phyloP scores from a whole-genome alignment of 2,113 vertebrate genomes.

The Menidia beryllina region DNA sequence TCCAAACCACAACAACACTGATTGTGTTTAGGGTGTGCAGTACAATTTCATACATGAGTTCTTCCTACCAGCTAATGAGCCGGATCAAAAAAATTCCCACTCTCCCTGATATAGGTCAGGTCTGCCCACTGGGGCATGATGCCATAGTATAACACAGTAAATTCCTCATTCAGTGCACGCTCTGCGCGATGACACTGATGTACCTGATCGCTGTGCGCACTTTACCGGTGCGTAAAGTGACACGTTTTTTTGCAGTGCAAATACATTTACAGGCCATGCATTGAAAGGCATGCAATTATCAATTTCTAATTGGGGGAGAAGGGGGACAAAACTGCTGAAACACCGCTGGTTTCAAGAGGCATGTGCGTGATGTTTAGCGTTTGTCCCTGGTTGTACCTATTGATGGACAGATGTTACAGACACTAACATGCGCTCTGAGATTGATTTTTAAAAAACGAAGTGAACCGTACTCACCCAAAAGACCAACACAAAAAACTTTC shows the following conservation, averaged over 20 bases:
- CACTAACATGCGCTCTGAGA: neutral
- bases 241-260: no score
- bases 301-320: neutral
- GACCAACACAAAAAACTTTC: conserved; percentile 76
- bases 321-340: neutral
- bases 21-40: no score
- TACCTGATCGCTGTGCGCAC: conserved; percentile 7
- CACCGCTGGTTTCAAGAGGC: neutral
- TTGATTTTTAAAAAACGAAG: neutral
- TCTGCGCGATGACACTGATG: conserved; percentile 11
- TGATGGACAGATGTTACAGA: neutral
- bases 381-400: no score
- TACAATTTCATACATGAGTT: conserved; percentile 59
- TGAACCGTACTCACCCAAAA: conserved; percentile 72
- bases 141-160: neutral
- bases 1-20: neutral
- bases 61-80: conserved; percentile 55
- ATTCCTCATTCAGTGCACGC: conserved; percentile 3
- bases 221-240: no score
- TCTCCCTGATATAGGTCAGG: conserved; percentile 66
- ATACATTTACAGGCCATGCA: no score
- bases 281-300: no score
- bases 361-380: no score
- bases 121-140: conserved; percentile 56
- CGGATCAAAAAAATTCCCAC: conserved; percentile 46